Base-by-base conservation (phyloP, 2,888 invertebrate species). In the Mythimna vitellina region DNA sequence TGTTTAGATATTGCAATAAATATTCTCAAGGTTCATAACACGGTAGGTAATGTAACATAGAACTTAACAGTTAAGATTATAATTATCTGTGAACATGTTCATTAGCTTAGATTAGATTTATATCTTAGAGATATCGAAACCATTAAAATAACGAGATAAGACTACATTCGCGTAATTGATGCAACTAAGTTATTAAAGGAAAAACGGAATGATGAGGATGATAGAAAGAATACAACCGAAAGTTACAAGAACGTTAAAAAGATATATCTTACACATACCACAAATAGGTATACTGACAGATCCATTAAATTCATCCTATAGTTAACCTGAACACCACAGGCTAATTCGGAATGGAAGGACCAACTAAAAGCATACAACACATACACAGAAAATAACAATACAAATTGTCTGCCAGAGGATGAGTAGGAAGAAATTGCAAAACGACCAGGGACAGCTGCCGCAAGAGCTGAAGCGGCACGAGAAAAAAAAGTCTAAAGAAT, bases 141-240 rank as follows among this genome's bases (percentile, higher is more conserved):
- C 65, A 78, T 79, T 78, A 69, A 69, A 61, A 64, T 63, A 58
- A 10, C 14, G 1, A 65, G 65, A 80, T 67, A 49, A 71, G 61
- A 79, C 62, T 70, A n/a, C 1, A 58, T 49, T 72, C 25, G 25
- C 8, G 20, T 73, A 61, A 62, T 42, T 63, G 22, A 60, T 60
- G 49, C 42, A 25, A 38, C 20, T 54, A 65, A 65, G 65, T 3
- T 35, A 4, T 46, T 5, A 35, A 9, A 46, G n/a, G 17, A 46
- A 46, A 46, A 46, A 46, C 17, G 46, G 17, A n/a, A 49, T 58
- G 32, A 22, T 57, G 12, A 17, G 42, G 58, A 58, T 12, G 25
- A 42, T 32, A 65, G 12, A 35, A 17, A 46, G 17, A 35, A 7
- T 25, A 56, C 29, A 54, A 38, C 38, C 1, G 10, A n/a, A 38